Evolutionary conservation across 1,140 invertebrate genomes (phyloP), one percentile per base, ranked within the genome.

Genomic region (Leptinotarsa lineolata): DNA sequence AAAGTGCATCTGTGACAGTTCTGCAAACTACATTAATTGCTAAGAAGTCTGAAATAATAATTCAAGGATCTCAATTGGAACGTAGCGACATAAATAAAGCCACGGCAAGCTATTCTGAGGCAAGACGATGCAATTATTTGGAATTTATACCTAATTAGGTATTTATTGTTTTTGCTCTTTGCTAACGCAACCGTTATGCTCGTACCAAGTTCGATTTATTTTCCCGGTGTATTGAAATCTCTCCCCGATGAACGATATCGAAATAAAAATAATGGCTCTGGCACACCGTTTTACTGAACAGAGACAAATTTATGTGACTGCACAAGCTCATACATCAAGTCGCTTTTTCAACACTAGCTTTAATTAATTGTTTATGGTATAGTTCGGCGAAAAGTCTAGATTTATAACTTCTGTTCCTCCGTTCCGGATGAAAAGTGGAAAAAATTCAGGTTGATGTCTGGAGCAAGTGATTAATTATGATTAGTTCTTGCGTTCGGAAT

Each of bases 231-330:
- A 70, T 70, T 24, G 68, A 70, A 70, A 70, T 30, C 22, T 22
- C 54, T 70, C 59, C 60, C 69, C n/a, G 44, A 48, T 63, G 69
- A 63, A 63, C 54, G 58, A 63, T 71, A 46, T 71, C 39, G 58
- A 71, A 71, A 71, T 59, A 46, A 71, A 71, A 71, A 71, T 64
- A 71, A 71, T 59, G 60, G n/a, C 54, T 61, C 39, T 20, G 44
- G 66, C 66, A 21, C 66, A 68, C 66, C 13, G 44, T 68, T 68
- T 68, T 22, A 68, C 13, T 20, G 66, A 45, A 66, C 64, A 30
- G 30, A 63, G 69, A 71, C 30, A 71, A 71, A 71, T 71, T 71
- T 71, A 71, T 71, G 69, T 44, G 69, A 71, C 69, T 71, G 59
- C 69, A 58, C 69, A 44, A 39, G 59, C 58, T n/a, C 24, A 63